phyloP scores from a whole-genome alignment of 2,113 vertebrate genomes.

The Glaucidium brasilianum region DNA sequence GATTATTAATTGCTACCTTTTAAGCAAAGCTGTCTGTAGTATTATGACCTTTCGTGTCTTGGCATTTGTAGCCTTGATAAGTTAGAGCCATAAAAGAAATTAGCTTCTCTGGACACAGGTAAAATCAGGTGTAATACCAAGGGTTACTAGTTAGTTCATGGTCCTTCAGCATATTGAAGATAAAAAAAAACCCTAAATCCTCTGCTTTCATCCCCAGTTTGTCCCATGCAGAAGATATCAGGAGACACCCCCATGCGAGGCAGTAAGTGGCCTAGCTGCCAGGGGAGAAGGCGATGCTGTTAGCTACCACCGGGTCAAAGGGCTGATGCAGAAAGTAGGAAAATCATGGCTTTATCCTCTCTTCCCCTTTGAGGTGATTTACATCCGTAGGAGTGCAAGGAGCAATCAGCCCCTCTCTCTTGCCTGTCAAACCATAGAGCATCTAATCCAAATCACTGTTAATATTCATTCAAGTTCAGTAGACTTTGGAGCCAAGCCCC shows the following conservation, averaged over 20 bases:
- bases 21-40: conserved; percentile 17
- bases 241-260: neutral
- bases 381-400: neutral
- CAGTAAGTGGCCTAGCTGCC: neutral
- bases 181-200: neutral
- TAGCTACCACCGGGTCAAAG: neutral
- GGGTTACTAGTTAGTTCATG: neutral
- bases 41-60: conserved; percentile 2
- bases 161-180: neutral
- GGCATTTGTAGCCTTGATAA: conserved; percentile 33
- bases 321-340: neutral
- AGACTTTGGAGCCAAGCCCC: conserved; percentile 50
- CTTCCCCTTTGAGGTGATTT: conserved; percentile 3
- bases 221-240: neutral
- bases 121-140: conserved; percentile 6
- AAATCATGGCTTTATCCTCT: neutral
- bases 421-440: neutral
- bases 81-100: conserved; percentile 17
- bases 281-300: neutral
- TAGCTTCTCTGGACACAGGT: neutral
- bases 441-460: conserved; percentile 42
- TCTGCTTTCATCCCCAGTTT: neutral
- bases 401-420: conserved; percentile 24
- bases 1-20: conserved; percentile 41
- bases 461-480: conserved; percentile 20